Percentiles rank a stretch among this genome's conserved stretches.
phyloP scores from a whole-genome alignment of 2,797 vertebrate species.

The Thamnophis elegans region DNA sequence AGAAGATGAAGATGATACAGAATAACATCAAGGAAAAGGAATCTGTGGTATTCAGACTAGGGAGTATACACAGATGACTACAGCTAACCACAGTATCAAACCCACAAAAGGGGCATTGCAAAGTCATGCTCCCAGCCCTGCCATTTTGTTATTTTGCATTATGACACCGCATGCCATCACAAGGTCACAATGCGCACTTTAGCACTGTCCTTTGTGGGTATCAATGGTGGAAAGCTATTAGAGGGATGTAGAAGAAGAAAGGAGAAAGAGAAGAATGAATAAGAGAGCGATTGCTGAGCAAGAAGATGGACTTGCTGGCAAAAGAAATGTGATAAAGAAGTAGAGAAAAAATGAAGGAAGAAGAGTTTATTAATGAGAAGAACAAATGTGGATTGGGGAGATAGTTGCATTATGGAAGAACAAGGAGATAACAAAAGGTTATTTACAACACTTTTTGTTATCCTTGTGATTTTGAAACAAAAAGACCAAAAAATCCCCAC shows the following conservation, averaged over 20 bases:
- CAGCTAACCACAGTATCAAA: background rate
- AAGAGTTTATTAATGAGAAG: background rate
- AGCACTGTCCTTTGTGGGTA: background rate
- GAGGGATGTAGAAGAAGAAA: background rate
- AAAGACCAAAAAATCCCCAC: background rate
- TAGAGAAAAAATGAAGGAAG: background rate
- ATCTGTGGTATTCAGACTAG: background rate
- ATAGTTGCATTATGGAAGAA: background rate
- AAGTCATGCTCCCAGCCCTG: background rate
- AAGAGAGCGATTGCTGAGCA: background rate
- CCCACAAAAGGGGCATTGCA: background rate
- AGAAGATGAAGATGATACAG: background rate
- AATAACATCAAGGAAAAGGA: background rate
- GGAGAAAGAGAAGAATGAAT: background rate
- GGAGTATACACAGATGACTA: background rate
- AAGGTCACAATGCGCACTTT: background rate
- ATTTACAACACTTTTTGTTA: background rate
- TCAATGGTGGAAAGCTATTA: background rate
- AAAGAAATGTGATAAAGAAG: background rate
- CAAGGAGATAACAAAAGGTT: background rate
- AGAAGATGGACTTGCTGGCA: background rate
- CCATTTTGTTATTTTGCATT: background rate
- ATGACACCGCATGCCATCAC: background rate
- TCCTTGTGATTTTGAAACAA: background rate
- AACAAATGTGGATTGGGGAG: background rate